A percentile compares a stretch with the other conserved stretches of the same genome.
These are phyloP conservation scores for Agonum fuliginosum DNA, from an alignment of 2,888 invertebrate genomes.

Conservation along the genomic window DNA sequence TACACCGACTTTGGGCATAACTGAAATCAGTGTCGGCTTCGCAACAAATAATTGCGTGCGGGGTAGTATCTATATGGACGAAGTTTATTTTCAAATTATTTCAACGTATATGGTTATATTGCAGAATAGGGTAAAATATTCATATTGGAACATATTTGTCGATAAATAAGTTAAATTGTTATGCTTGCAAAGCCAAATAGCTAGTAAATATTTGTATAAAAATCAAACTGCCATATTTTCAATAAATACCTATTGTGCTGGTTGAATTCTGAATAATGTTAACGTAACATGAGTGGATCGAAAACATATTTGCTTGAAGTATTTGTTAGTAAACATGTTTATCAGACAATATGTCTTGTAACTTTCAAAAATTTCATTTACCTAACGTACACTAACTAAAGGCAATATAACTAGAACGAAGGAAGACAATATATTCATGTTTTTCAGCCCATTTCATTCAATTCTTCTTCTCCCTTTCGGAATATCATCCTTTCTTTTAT, in stretches of 20 bases:
- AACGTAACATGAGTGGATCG: background rate
- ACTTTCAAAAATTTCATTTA: background rate
- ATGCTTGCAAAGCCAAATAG: background rate
- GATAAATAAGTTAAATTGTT: slow-evolving; percentile 12
- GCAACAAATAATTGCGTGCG: too few species aligned
- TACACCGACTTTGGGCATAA: too few species aligned
- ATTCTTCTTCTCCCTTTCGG: slow-evolving; percentile 18
- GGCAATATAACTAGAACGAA: background rate
- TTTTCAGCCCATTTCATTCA: slow-evolving; percentile 37
- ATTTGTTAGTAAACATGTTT: slow-evolving; percentile 6
- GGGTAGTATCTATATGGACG: too few species aligned
- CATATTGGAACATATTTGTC: too few species aligned
- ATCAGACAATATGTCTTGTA: background rate
- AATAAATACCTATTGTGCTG: slow-evolving; percentile 14
- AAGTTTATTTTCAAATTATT: too few species aligned
- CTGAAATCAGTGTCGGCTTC: too few species aligned
- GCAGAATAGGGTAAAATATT: too few species aligned
- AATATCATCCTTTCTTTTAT: slow-evolving; percentile 34
- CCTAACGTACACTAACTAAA: background rate
- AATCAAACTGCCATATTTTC: slow-evolving; percentile 10
- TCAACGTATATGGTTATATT: too few species aligned
- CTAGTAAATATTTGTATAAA: slow-evolving; percentile 10
- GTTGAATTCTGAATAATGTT: background rate
- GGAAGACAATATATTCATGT: slow-evolving; percentile 23
- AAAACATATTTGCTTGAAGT: slow-evolving; percentile 14